Evolutionary conservation across 35 echinoderm and acorn worm genomes (phyloP).

Genomic region (Lytechinus variegatus): DNA sequence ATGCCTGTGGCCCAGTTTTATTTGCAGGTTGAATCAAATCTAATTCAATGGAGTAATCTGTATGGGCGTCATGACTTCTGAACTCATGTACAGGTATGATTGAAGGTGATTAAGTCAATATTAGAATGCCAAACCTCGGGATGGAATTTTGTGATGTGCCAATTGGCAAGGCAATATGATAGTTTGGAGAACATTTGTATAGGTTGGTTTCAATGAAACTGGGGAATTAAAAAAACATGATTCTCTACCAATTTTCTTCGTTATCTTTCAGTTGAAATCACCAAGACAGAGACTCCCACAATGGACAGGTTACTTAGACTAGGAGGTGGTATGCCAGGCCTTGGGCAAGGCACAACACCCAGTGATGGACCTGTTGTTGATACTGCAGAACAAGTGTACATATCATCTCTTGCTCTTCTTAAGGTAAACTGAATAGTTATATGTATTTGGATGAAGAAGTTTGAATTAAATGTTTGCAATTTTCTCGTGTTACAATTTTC

Average conservation of each 20-base stretch:
- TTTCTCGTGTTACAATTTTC: too few relatives aligned
- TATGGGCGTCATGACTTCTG: too few relatives aligned
- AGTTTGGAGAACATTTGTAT: background rate
- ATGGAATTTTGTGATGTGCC: too few relatives aligned
- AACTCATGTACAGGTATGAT: too few relatives aligned
- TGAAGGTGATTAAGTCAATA: too few relatives aligned
- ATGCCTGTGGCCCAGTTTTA: too few relatives aligned
- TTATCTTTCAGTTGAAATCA: background rate
- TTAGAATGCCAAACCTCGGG: too few relatives aligned
- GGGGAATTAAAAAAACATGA: too few relatives aligned
- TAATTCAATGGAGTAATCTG: too few relatives aligned
- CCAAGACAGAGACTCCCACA: background rate
- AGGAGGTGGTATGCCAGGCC: slow-evolving; percentile 86
- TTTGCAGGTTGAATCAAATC: too few relatives aligned
- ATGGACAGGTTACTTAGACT: slow-evolving; percentile 93
- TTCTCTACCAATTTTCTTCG: background rate
- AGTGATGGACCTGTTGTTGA: slow-evolving; percentile 94
- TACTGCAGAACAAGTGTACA: slow-evolving; percentile 97
- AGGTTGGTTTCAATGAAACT: background rate
- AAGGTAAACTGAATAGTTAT: slow-evolving; percentile 63
- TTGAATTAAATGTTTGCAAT: too few relatives aligned
- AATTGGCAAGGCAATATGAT: background rate
- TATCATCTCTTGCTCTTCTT: slow-evolving; percentile 89
- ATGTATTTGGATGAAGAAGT: too few relatives aligned
- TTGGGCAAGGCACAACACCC: slow-evolving; percentile 74